phyloP scores from a whole-genome alignment of 2,888 invertebrate genomes.

The Clanis bilineata region DNA sequence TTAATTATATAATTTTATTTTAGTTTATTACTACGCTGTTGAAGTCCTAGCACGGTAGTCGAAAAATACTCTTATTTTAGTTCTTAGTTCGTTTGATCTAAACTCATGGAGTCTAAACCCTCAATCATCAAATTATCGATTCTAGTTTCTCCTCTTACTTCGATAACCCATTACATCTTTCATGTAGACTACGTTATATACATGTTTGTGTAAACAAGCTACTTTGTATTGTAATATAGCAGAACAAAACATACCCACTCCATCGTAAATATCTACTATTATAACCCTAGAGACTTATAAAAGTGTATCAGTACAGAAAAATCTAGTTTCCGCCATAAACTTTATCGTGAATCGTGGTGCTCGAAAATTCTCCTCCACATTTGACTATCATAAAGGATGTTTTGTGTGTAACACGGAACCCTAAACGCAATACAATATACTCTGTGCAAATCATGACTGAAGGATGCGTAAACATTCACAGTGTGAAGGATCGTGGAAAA shows the following conservation, averaged over 20 bases:
- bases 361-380: neutral
- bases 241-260: neutral
- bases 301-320: neutral
- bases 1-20: no score
- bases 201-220: neutral
- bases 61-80: no score
- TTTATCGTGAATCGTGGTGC: neutral
- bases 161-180: no score
- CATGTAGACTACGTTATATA: no score
- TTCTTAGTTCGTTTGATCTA: no score
- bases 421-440: conserved; percentile 47
- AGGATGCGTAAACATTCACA: conserved; percentile 53
- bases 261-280: neutral
- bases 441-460: conserved; percentile 51
- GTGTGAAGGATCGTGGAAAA: conserved; percentile 20
- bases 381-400: neutral
- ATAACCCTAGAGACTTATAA: neutral
- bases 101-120: no score
- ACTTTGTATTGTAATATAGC: neutral
- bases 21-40: no score
- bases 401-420: conserved; percentile 11
- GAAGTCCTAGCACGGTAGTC: no score
- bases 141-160: no score
- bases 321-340: neutral
- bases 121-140: no score